Base-by-base conservation (phyloP, 37 sponge, comb jelly and placozoan species). In the Mnemiopsis leidyi region DNA sequence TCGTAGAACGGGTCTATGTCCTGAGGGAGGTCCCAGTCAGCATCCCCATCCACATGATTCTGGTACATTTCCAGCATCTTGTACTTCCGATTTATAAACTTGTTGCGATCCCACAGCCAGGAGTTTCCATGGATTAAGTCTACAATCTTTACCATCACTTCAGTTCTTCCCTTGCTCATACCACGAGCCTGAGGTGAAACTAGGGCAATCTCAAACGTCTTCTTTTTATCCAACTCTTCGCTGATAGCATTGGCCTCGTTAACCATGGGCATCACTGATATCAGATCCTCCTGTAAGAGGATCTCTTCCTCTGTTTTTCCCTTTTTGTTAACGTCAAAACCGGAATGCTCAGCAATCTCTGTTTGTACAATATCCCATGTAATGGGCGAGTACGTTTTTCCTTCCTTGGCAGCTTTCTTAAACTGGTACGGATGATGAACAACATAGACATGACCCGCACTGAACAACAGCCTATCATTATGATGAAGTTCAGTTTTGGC, bases 31-130 rank as follows among this genome's bases (percentile, higher is more conserved):
- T 95, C 93, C 95, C 94, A 94, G 39, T 95, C 95, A 69, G 75
- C 32, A 32, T 94, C 93, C 0, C 94, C 95, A 23, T 95, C 92
- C 31, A 95, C 79, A 39, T 92, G 93, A 69, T 93, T 94, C 92
- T 96, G 96, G 82, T 96, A 96, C 94, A 96, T 94, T 38, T 95
- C 96, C 90, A 94, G 93, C 94, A 96, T 96, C 35, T 69, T 68
- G 76, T 93, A 95, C 23, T 94, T 93, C 33, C 95, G 83, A 32
- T 95, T 93, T 1, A 95, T 68, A 69, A 96, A 96, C 77, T 92
- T 28, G 76, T 94, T 93, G 5, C 93, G 39, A 13, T 69, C 32
- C 93, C 93, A 94, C 94, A 96, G 13, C 94, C 95, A 94, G 1
- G 69, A 82, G 69, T 95, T 29, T 29, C 92, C 95, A 61, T 69